Conservation (phyloP, 2,797 vertebrate species). For the Poecilia gillii region DNA sequence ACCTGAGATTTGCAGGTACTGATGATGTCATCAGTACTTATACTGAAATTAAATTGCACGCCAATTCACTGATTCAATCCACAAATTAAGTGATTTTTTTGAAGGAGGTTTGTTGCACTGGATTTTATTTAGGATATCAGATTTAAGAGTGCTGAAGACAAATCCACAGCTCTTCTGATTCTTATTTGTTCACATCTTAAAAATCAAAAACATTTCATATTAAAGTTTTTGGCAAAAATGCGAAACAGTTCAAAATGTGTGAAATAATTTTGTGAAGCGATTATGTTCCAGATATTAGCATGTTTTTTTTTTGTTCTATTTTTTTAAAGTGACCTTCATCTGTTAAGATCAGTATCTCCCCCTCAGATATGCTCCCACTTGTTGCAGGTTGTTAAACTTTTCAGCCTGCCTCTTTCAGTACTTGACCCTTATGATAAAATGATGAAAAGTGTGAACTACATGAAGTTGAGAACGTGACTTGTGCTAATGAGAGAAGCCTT, state of each 20-base stretch:
- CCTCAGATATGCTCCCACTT: slow-evolving; percentile 10
- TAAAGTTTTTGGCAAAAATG: neutral
- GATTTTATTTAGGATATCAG: neutral
- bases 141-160: neutral
- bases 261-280: neutral
- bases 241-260: too few species aligned
- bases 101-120: neutral
- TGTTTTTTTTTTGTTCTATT: neutral
- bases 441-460: slow-evolving; percentile 48
- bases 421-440: slow-evolving; percentile 30
- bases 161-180: neutral
- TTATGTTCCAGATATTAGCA: slow-evolving; percentile 59
- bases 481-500: slow-evolving; percentile 61
- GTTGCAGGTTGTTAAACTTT: slow-evolving; percentile 30
- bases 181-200: neutral
- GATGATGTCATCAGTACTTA: neutral
- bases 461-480: slow-evolving; percentile 52
- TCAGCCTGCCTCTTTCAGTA: slow-evolving; percentile 18
- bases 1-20: too few species aligned
- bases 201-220: neutral
- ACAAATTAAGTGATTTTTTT: neutral
- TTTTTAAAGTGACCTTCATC: slow-evolving; percentile 26
- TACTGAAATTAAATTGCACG: neutral
- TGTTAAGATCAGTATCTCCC: slow-evolving; percentile 25
- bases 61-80: neutral